A percentile compares a stretch with the other conserved stretches of the same genome.
These are phyloP conservation scores for Strix uralensis DNA, from an alignment of 2,113 vertebrate species.

Conservation along the genomic window DNA sequence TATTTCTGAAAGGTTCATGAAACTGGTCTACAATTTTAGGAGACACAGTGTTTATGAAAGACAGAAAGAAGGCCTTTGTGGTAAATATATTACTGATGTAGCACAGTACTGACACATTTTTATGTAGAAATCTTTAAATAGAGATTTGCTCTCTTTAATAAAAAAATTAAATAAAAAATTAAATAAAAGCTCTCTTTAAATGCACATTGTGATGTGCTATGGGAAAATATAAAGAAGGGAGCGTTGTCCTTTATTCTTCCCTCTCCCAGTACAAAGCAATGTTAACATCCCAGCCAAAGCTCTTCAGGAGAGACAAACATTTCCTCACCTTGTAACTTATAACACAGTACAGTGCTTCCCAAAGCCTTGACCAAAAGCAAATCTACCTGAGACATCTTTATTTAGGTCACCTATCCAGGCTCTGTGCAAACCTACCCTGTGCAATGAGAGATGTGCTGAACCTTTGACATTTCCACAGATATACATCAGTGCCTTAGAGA, in stretches of 20 bases:
- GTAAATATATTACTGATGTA: background rate
- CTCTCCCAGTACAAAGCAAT: background rate
- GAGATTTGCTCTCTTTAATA: background rate
- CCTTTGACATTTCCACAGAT: slow-evolving; percentile 27
- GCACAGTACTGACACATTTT: background rate
- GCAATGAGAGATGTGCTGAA: background rate
- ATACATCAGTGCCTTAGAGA: background rate
- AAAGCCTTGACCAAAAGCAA: background rate
- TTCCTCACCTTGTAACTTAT: background rate
- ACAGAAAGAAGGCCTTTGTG: background rate
- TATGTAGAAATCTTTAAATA: background rate
- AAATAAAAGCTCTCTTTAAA: background rate
- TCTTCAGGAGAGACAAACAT: background rate
- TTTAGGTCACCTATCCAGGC: background rate
- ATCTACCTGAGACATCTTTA: background rate
- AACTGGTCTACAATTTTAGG: background rate
- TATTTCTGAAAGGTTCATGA: background rate
- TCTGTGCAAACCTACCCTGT: background rate
- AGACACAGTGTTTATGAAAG: background rate
- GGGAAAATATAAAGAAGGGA: background rate
- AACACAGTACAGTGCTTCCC: background rate
- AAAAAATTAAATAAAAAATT: background rate
- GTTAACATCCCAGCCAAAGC: background rate
- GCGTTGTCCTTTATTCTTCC: background rate
- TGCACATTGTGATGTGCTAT: background rate